Base-by-base conservation (phyloP, 2,113 vertebrate species). In the Malurus alboscapulatus region DNA sequence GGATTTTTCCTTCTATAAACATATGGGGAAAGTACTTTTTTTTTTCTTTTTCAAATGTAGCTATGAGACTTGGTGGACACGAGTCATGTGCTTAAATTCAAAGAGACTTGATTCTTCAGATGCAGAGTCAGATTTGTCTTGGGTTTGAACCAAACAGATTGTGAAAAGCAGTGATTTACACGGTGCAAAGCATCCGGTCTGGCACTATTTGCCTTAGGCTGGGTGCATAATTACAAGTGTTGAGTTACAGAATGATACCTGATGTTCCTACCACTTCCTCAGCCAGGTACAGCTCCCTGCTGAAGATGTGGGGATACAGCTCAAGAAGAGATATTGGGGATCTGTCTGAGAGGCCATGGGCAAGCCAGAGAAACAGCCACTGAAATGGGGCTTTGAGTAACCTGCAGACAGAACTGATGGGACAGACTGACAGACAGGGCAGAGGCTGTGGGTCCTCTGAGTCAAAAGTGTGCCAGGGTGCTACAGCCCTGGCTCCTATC, bases 271-370 rank as follows among this genome's bases (percentile, higher is more conserved):
- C 45, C 40, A 18, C 14, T 50, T 48, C 58, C 42, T 22, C 40
- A 75, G 0, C 7, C 27, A 66, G 59, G 36, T 34, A 40, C 18
- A 40, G 6, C 17, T 78, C 66, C 48, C 44, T 89, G 57, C 14
- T 7, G 12, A 65, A 73, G 25, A 65, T 2, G 3, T 45, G 67
- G 54, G 69, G 24, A 40, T 69, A 68, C 0, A 72, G 42, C 21
- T 57, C 32, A 22, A 22, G 72, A 48, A 34, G 20, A 63, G 30
- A 67, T 87, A 67, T 14, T n/a, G 29, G 38, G 65, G 34, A 59
- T 14, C 27, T 53, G 26, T 44, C 62, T 68, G 36, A 0, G 0
- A 63, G 38, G 27, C 40, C 29, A n/a, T 0, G 0, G 61, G 36
- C 34, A 26, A 32, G 30, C 47, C 38, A 62, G 13, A 73, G 54